Conservation (phyloP, 2,888 invertebrate species). For the Cephus rjabovi region DNA sequence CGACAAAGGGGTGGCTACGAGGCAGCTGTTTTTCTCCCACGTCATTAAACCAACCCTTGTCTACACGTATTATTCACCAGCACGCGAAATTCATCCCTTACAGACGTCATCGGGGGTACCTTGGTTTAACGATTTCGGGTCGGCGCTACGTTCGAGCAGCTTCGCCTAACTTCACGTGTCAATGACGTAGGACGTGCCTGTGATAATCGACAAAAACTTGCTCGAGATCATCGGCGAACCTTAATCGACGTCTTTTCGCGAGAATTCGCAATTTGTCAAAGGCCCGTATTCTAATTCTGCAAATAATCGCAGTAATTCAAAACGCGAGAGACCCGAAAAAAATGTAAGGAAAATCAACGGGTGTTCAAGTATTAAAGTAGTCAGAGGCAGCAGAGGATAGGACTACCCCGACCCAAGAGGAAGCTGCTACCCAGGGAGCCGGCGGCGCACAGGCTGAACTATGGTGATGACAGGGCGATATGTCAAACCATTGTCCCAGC, state of each 20-base stretch:
- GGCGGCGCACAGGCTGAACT: slow-evolving; percentile 21
- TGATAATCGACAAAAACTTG: not conserved
- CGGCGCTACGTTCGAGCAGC: not conserved
- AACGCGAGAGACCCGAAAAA: not conserved
- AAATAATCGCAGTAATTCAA: not conserved
- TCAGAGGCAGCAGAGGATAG: slow-evolving; percentile 24
- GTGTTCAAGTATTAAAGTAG: not conserved
- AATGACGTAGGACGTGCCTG: not conserved
- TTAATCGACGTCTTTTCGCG: not conserved
- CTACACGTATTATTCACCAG: not conserved
- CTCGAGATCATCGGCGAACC: no score
- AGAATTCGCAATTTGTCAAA: not conserved
- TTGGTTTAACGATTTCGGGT: not conserved
- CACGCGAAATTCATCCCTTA: not conserved
- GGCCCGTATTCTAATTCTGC: not conserved
- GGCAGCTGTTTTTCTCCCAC: slow-evolving; percentile 22
- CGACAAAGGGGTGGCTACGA: not conserved
- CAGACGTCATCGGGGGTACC: no score
- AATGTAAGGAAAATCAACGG: not conserved
- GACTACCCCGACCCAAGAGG: not conserved
- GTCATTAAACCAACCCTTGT: slow-evolving; percentile 19
- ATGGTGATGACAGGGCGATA: slow-evolving; percentile 59
- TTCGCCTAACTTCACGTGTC: not conserved
- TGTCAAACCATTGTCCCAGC: slow-evolving; percentile 57
- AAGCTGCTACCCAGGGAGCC: slow-evolving; percentile 17